Evolutionary conservation across 2,888 invertebrate species (phyloP), one percentile per base, ranked within the genome.

Genomic region (Drosophila mimetica): DNA sequence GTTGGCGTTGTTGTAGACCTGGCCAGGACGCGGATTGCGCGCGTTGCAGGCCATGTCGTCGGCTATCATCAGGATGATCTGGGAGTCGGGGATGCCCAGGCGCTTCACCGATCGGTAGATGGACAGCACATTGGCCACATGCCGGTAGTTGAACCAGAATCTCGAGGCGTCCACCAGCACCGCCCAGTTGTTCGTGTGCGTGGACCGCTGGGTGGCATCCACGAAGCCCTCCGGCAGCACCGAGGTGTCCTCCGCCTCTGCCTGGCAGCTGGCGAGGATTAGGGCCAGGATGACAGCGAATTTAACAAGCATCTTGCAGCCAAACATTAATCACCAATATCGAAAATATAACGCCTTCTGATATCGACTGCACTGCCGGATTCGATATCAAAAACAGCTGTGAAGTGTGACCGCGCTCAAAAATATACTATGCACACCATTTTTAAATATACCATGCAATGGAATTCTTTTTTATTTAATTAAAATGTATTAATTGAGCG

Each of bases 1-100:
- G 91, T 98, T 97, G 16, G 98, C 98, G 92, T 99, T 99, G 91
- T 99, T 99, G 91, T 97, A 99, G 13, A 99, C 98, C 1, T 98
- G 98, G 0, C 98, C 99, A 4, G 99, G 99, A 13, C 98, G 93
- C 0, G 99, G 99, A 92, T 99, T 99, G 73, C 99, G 93, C 0
- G 99, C 96, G 93, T 99, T 99, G 90, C 99, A 99, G 0, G 99
- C 99, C 98, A 99, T 99, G 90, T 99, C 99, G 92, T 99, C 99
- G 1, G 99, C 99, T 75, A 99, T 95, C 99, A 99, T 99, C 58
- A 99, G 92, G 76, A 99, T 99, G 59, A 99, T 99, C 92, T 99
- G 99, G 61, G 96, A 96, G 91, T 99, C 99, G 0, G 99, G 99
- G 81, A 99, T 99, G n/a, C 99, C 99, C 4, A 99, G 93, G 14